Conservation (phyloP, 2,113 vertebrate species). For the Salminus brasiliensis region DNA sequence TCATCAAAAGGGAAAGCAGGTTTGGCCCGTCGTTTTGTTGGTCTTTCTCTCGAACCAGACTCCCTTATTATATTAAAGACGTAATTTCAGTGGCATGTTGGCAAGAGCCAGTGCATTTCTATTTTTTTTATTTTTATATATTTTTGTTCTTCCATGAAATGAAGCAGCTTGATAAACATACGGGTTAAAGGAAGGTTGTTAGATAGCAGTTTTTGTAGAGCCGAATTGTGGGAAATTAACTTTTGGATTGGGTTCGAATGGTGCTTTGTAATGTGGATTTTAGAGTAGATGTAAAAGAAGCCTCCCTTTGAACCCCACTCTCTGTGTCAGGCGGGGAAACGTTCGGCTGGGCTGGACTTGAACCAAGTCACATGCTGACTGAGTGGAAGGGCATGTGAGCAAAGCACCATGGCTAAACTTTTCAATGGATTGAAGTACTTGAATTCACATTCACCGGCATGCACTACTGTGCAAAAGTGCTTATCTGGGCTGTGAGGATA, state of each 20-base stretch:
- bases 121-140: too few species aligned
- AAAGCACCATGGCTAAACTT: slow-evolving; percentile 17
- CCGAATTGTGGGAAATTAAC: neutral
- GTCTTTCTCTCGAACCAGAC: slow-evolving; percentile 14
- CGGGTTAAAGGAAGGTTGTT: slow-evolving; percentile 12
- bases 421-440: slow-evolving; percentile 5
- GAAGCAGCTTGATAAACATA: slow-evolving; percentile 7
- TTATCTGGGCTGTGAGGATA: too few species aligned
- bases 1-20: slow-evolving; percentile 36
- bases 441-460: neutral
- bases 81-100: slow-evolving; percentile 3
- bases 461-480: too few species aligned
- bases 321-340: slow-evolving; percentile 1
- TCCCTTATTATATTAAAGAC: slow-evolving; percentile 32
- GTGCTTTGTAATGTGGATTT: neutral
- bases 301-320: slow-evolving; percentile 7
- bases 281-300: slow-evolving; percentile 14
- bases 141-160: neutral
- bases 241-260: neutral
- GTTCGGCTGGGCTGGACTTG: slow-evolving; percentile 26
- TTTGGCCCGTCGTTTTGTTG: slow-evolving; percentile 34
- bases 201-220: neutral
- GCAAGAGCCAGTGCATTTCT: neutral
- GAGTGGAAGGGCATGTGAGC: neutral
- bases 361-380: slow-evolving; percentile 21